Base-by-base conservation (phyloP, 2,113 vertebrate species). In the Psammodynastes pulverulentus region DNA sequence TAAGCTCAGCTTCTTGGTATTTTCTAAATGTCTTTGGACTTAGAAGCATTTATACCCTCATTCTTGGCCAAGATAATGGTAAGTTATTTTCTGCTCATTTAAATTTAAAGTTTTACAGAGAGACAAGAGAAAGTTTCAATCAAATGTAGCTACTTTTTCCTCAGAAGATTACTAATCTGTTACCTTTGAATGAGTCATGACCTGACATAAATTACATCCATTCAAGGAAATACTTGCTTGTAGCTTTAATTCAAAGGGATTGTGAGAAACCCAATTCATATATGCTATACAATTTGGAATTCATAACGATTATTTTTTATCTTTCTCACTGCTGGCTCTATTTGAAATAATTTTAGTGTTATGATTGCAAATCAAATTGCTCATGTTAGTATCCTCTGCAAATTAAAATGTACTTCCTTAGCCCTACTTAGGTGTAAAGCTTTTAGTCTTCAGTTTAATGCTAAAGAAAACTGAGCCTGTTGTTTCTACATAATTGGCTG, bases 1-100 rank as follows among this genome's bases (percentile, higher is more conserved):
- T 99, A 94, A 99, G 99, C 96, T 99, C 99, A 92, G 99, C 99
- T 52, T 99, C 99, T 26, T 99, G 99, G 99, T 99, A 99, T 96
- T 99, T 99, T 96, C 97, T 99, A 94, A 99, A 99, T 94, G 99
- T 99, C 21, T 99, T 99, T 98, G 99, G 99, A 95, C 98, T 99
- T 93, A 97, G 99, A 95, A 99, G 99, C 98, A 99, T 99, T 98
- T 99, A 99, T 94, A 99, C 99, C 1, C 97, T 99, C 93, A 99
- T 99, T 94, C 97, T 99, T 90, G 99, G 99, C 95, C 99, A 99
- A 96, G 99, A 99, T 95, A 99, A 99, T 93, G 99, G 99, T 99
- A 98, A 98, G 97, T 58, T 52, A 19, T 7, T 49, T 79, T 0
- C 72, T 26, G 56, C 10, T 89, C 90, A 91, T 87, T 48, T 91